Evolutionary conservation across 37 sponge, comb jelly and placozoan species (phyloP).

Genomic region (Lycopodina hypogea): DNA sequence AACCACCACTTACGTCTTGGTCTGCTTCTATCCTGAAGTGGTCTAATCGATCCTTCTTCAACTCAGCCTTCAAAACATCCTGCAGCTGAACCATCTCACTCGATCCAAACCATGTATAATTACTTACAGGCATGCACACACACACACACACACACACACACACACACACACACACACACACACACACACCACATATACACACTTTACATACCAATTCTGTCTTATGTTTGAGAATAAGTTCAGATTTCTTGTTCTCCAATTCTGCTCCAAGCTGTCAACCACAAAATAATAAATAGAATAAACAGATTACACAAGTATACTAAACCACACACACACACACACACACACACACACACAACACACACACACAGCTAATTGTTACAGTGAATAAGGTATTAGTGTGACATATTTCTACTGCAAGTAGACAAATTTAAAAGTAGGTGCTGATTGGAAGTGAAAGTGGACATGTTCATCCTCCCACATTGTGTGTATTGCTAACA

Average conservation of each 20-base stretch:
- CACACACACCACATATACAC: too few relatives aligned
- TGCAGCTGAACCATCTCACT: neutral
- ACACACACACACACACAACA: too few relatives aligned
- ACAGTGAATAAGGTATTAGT: too few relatives aligned
- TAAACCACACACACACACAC: too few relatives aligned
- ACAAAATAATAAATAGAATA: neutral
- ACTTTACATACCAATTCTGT: conserved; percentile 32
- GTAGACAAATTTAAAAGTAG: too few relatives aligned
- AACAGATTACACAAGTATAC: neutral
- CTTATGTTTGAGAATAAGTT: conserved; percentile 20
- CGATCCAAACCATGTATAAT: neutral
- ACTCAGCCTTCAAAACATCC: neutral
- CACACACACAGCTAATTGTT: too few relatives aligned
- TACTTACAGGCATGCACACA: neutral
- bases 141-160: too few relatives aligned
- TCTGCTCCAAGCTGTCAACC: conserved; percentile 17
- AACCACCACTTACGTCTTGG: neutral
- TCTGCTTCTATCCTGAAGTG: neutral
- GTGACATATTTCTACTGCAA: too few relatives aligned
- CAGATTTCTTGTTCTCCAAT: conserved; percentile 26
- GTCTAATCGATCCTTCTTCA: neutral
- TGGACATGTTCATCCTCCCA: too few relatives aligned
- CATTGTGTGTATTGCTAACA: too few relatives aligned
- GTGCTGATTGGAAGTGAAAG: too few relatives aligned
- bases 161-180: too few relatives aligned